Conservation (phyloP, 2,113 vertebrate genomes). For the Pollachius pollachius region DNA sequence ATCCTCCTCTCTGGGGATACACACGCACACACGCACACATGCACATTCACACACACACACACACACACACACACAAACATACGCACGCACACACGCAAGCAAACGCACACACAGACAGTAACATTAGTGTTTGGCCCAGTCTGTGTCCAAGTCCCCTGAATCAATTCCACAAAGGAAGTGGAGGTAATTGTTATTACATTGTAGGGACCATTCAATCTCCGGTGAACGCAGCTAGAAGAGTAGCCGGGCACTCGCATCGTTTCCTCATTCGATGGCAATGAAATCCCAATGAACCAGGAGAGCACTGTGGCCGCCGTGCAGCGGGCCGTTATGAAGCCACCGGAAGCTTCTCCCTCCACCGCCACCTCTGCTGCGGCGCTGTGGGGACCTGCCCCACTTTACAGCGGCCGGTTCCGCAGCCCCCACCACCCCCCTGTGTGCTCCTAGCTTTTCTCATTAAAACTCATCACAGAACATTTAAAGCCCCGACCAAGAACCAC, state of each 20-base stretch:
- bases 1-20: constrained; percentile 85
- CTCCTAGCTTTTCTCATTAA: constrained; percentile 7
- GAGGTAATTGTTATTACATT: too few relatives aligned
- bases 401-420: constrained; percentile 17
- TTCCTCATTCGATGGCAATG: too few relatives aligned
- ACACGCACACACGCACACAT: constrained; percentile 11
- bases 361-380: background rate
- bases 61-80: constrained; percentile 6
- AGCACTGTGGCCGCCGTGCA: background rate
- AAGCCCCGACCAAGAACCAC: background rate
- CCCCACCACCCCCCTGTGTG: constrained; percentile 6
- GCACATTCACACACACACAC: constrained; percentile 9
- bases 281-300: background rate
- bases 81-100: background rate
- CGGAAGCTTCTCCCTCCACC: background rate
- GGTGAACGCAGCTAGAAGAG: too few relatives aligned
- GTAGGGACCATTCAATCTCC: too few relatives aligned
- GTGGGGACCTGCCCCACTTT: constrained; percentile 5
- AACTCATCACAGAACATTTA: background rate
- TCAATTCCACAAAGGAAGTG: background rate
- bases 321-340: background rate
- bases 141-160: background rate
- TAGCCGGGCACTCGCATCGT: too few relatives aligned
- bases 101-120: background rate
- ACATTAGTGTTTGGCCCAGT: background rate